Evolutionary conservation across 2,888 invertebrate genomes (phyloP).

Genomic region (Spialia ferax): DNA sequence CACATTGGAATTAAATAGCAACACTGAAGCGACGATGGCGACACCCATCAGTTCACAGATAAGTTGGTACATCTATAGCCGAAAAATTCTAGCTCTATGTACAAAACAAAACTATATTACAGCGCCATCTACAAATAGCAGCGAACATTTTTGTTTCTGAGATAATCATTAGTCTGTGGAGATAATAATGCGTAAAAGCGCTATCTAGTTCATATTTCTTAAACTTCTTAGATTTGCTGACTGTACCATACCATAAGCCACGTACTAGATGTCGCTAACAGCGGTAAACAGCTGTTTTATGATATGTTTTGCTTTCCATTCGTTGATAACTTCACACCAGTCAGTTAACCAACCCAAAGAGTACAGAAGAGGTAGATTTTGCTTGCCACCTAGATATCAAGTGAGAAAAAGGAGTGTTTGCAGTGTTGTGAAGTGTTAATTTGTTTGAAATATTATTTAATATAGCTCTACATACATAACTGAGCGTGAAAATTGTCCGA

Average conservation of each 20-base stretch:
- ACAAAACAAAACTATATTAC: too few relatives aligned
- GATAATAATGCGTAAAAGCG: background rate
- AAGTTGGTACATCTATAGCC: too few relatives aligned
- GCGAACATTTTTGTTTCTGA: background rate
- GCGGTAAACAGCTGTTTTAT: constrained; percentile 67
- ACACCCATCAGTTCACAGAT: too few relatives aligned
- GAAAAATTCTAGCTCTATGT: too few relatives aligned
- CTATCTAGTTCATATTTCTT: constrained; percentile 32
- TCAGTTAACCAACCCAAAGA: constrained; percentile 46
- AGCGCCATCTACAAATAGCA: constrained; percentile 8
- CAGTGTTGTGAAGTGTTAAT: constrained; percentile 61
- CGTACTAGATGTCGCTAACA: constrained; percentile 32
- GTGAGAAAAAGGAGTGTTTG: constrained; percentile 38
- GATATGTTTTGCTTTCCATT: constrained; percentile 61
- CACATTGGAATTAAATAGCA: too few relatives aligned
- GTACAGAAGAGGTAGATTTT: constrained; percentile 58
- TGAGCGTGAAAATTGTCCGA: background rate
- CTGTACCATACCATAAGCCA: background rate
- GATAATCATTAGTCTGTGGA: background rate
- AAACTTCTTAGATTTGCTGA: background rate
- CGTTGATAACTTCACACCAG: constrained; percentile 66
- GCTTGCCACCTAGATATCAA: constrained; percentile 39
- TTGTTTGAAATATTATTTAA: constrained; percentile 55
- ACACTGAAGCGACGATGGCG: too few relatives aligned
- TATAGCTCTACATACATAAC: constrained; percentile 28